Evolutionary conservation across 1,140 invertebrate species (phyloP).

Genomic region (Diorhabda elongata): DNA sequence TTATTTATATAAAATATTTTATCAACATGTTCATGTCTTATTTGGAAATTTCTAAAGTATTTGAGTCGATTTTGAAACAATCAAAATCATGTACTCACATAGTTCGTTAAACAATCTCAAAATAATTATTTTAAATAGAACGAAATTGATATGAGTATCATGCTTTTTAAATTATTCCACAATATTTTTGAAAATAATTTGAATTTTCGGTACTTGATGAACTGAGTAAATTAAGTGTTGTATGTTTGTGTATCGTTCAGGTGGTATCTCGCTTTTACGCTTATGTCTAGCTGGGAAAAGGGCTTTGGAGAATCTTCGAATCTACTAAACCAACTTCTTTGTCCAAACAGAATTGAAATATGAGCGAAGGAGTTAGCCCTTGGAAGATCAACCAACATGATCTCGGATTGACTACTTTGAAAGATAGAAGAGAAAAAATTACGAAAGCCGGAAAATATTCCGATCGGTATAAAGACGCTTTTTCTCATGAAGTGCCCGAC

Average conservation of each 20-base stretch:
- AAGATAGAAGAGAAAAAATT: slow-evolving; percentile 36
- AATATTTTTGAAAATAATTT: too few species aligned
- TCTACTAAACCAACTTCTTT: slow-evolving; percentile 24
- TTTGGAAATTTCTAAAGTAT: too few species aligned
- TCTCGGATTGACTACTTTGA: slow-evolving; percentile 37
- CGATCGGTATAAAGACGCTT: slow-evolving; percentile 41
- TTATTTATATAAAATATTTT: too few species aligned
- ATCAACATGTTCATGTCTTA: too few species aligned
- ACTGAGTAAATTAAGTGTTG: too few species aligned
- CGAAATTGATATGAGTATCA: too few species aligned
- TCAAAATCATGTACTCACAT: too few species aligned
- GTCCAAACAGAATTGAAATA: slow-evolving; percentile 33
- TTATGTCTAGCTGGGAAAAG: slow-evolving; percentile 6
- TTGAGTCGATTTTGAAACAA: too few species aligned
- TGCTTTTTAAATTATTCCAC: too few species aligned
- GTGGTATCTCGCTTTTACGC: slow-evolving; percentile 6
- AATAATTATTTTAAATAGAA: too few species aligned
- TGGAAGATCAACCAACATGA: slow-evolving; percentile 26
- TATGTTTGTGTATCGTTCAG: slow-evolving; percentile 11
- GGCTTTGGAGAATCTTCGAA: neutral
- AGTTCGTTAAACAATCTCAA: too few species aligned
- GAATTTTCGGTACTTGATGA: too few species aligned
- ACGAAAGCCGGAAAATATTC: slow-evolving; percentile 42
- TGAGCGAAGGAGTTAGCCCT: slow-evolving; percentile 22
- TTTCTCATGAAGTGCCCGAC: slow-evolving; percentile 32